Conservation (phyloP, 2,888 invertebrate species). For the Busseola fusca region DNA sequence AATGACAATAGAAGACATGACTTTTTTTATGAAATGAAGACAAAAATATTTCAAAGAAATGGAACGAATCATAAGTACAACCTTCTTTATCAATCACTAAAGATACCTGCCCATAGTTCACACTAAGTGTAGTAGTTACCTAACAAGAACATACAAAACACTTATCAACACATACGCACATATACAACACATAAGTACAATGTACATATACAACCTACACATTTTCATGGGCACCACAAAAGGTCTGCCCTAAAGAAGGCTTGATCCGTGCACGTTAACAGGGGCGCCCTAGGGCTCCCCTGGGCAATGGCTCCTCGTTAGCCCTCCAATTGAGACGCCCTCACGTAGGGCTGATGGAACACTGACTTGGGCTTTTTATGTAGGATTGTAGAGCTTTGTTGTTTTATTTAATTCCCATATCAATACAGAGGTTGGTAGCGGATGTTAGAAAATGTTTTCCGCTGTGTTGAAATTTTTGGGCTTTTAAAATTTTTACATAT, state of each 20-base stretch:
- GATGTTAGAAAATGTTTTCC: neutral
- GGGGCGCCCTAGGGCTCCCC: conserved; percentile 48
- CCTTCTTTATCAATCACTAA: neutral
- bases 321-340: conserved; percentile 74
- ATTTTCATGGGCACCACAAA: conserved; percentile 44
- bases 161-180: conserved; percentile 2
- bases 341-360: conserved; percentile 45
- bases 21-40: neutral
- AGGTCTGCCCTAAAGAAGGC: conserved; percentile 50
- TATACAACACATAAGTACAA: neutral
- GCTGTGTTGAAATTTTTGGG: neutral
- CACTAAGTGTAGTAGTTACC: neutral
- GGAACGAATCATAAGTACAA: too few relatives aligned
- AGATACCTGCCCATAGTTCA: neutral
- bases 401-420: conserved; percentile 42
- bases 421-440: conserved; percentile 8
- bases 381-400: conserved; percentile 18
- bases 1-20: too few relatives aligned
- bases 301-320: conserved; percentile 78
- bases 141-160: conserved; percentile 10
- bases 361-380: conserved; percentile 37
- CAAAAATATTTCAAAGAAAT: neutral
- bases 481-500: neutral
- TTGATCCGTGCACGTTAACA: conserved; percentile 61
- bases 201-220: conserved; percentile 3